Conservation (phyloP, 2,797 vertebrate genomes). For the Vipera latastei region DNA sequence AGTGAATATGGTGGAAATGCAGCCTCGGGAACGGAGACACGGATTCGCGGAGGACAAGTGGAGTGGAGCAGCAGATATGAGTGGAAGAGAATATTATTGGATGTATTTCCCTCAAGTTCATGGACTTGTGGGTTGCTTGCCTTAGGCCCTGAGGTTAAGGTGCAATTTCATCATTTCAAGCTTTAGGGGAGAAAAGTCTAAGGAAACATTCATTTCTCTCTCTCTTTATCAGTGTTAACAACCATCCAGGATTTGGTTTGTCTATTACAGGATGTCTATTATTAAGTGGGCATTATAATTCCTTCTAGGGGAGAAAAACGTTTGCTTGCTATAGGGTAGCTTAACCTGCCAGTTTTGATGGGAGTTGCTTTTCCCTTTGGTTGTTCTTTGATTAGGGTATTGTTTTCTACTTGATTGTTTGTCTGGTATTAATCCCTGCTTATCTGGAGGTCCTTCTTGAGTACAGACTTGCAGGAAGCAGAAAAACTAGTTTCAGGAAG, state of each 20-base stretch:
- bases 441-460: not conserved
- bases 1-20: not conserved
- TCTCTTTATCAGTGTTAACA: not conserved
- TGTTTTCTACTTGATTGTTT: not conserved
- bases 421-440: not conserved
- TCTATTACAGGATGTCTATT: not conserved
- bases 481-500: not conserved
- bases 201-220: not conserved
- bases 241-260: not conserved
- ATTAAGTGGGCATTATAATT: not conserved
- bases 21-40: not conserved
- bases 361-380: not conserved
- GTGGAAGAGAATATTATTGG: not conserved
- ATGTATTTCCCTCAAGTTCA: not conserved
- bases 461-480: not conserved
- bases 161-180: not conserved
- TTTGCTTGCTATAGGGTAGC: not conserved
- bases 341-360: not conserved
- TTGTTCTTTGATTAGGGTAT: not conserved
- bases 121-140: not conserved
- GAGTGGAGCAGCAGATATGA: too few species aligned
- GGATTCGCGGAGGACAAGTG: not conserved
- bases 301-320: too few species aligned
- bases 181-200: not conserved
- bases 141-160: not conserved